A percentile compares a stretch with the other conserved stretches of the same genome.
Conservation (phyloP, 2,888 invertebrate species). For the Drosophila colorata region DNA sequence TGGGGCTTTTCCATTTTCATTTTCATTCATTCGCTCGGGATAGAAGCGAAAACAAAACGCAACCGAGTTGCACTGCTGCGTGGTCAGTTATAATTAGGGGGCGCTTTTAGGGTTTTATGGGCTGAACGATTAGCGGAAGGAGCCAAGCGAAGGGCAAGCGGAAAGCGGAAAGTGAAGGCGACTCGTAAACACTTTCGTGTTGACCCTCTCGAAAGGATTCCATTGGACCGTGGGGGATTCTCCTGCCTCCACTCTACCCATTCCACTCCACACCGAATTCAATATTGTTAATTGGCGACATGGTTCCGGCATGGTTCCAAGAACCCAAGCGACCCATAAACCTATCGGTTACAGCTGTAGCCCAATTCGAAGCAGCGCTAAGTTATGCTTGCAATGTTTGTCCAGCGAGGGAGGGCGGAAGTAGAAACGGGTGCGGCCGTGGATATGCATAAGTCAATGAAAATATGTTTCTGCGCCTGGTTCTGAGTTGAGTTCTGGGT, state of each 20-base stretch:
- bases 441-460: slow-evolving; percentile 21
- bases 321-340: slow-evolving; percentile 51
- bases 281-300: slow-evolving; percentile 76
- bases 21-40: slow-evolving; percentile 31
- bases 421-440: slow-evolving; percentile 42
- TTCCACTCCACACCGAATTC: slow-evolving; percentile 30
- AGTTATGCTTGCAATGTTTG: slow-evolving; percentile 51
- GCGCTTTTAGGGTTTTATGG: slow-evolving; percentile 65
- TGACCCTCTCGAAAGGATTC: slow-evolving; percentile 47
- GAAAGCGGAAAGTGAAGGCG: slow-evolving; percentile 32
- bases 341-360: slow-evolving; percentile 53
- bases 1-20: slow-evolving; percentile 30
- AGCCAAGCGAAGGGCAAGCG: slow-evolving; percentile 18
- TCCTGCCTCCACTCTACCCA: not conserved
- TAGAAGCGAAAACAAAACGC: slow-evolving; percentile 51
- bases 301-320: slow-evolving; percentile 35
- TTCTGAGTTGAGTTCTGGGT: not conserved
- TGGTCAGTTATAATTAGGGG: slow-evolving; percentile 81
- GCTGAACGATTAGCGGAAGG: slow-evolving; percentile 68
- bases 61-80: slow-evolving; percentile 74
- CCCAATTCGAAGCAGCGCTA: slow-evolving; percentile 48
- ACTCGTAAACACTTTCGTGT: slow-evolving; percentile 54
- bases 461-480: slow-evolving; percentile 14
- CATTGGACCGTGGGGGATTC: not conserved
- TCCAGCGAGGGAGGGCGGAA: not conserved